phyloP scores from a whole-genome alignment of 2,888 invertebrate genomes.

The Syritta pipiens region DNA sequence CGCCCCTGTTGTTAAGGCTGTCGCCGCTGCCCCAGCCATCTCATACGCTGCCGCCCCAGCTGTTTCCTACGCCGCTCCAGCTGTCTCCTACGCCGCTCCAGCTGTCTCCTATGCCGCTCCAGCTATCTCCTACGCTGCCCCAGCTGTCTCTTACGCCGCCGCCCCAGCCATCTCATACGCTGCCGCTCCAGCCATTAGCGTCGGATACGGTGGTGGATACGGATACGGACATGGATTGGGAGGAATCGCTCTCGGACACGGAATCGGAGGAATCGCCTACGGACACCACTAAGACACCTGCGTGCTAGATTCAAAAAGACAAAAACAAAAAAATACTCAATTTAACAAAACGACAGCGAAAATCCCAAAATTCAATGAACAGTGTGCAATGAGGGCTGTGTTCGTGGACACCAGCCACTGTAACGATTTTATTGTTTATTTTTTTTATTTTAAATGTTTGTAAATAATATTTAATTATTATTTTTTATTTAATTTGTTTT shows the following conservation, averaged over 20 bases:
- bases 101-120: constrained; percentile 71
- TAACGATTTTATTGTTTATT: constrained; percentile 36
- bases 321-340: constrained; percentile 48
- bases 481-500: constrained; percentile 59
- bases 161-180: constrained; percentile 75
- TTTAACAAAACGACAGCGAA: constrained; percentile 52
- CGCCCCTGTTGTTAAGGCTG: constrained; percentile 72
- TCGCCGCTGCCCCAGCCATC: constrained; percentile 74
- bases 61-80: constrained; percentile 74
- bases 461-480: constrained; percentile 65
- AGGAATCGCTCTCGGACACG: constrained; percentile 71
- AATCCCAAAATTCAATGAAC: constrained; percentile 66
- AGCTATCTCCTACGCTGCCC: no score
- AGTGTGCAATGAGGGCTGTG: constrained; percentile 63
- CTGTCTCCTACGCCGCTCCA: constrained; percentile 74
- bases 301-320: constrained; percentile 5
- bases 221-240: constrained; percentile 72
- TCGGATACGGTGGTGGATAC: constrained; percentile 70
- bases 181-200: constrained; percentile 74
- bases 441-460: constrained; percentile 55
- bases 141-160: no score
- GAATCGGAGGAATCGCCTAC: constrained; percentile 72
- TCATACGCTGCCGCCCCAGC: constrained; percentile 75
- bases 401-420: constrained; percentile 35
- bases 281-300: constrained; percentile 64